Percentiles rank a stretch among this genome's conserved stretches.
Evolutionary conservation across 2,888 invertebrate genomes (phyloP).

Genomic region (Archips xylosteana): DNA sequence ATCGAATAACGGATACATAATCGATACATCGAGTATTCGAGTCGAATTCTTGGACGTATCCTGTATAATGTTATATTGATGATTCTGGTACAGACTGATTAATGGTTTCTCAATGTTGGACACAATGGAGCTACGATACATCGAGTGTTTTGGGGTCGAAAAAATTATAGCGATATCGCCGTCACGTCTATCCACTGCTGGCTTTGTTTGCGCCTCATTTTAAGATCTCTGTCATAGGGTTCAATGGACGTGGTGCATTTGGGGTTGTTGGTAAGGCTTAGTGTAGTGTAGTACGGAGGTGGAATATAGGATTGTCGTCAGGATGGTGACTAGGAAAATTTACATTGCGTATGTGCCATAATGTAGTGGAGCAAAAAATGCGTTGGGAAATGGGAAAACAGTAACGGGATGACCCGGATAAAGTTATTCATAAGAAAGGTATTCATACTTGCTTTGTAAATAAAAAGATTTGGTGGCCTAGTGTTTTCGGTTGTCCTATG

Average conservation of each 20-base stretch:
- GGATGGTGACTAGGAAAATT: slow-evolving; percentile 77
- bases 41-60: slow-evolving; percentile 82
- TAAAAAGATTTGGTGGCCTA: too few species aligned
- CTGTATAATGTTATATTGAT: slow-evolving; percentile 83
- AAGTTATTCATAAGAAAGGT: background rate
- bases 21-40: slow-evolving; percentile 78
- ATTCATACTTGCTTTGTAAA: too few species aligned
- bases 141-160: slow-evolving; percentile 59
- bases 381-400: slow-evolving; percentile 46
- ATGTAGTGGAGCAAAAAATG: slow-evolving; percentile 59
- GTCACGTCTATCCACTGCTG: slow-evolving; percentile 53
- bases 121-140: slow-evolving; percentile 73
- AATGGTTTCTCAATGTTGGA: slow-evolving; percentile 76
- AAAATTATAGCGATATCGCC: slow-evolving; percentile 39
- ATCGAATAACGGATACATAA: slow-evolving; percentile 82
- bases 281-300: slow-evolving; percentile 50
- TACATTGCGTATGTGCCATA: slow-evolving; percentile 60
- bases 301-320: slow-evolving; percentile 81
- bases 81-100: slow-evolving; percentile 83
- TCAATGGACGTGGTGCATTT: slow-evolving; percentile 50
- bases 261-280: slow-evolving; percentile 16
- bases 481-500: too few species aligned
- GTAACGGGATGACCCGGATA: slow-evolving; percentile 1
- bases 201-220: slow-evolving; percentile 13
- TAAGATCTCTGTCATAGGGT: slow-evolving; percentile 13